Conservation (phyloP, 1,140 invertebrate species). For the Zeugodacus cucurbitae region DNA sequence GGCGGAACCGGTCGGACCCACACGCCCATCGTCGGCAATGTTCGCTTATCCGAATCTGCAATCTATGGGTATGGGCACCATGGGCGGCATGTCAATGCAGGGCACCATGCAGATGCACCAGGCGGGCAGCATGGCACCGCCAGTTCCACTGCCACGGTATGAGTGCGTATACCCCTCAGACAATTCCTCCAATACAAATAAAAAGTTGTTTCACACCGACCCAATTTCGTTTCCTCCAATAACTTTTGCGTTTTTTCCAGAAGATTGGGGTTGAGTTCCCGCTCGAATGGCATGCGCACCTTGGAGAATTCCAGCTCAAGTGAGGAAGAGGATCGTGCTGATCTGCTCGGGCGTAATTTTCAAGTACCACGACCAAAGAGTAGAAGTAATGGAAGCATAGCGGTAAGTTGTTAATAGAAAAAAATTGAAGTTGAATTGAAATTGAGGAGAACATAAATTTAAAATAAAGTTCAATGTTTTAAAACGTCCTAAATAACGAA, state of each 20-base stretch:
- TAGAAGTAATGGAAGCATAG: constrained; percentile 75
- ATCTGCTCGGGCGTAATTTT: constrained; percentile 74
- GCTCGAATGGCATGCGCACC: constrained; percentile 65
- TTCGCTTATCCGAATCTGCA: constrained; percentile 78
- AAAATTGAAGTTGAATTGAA: too few relatives aligned
- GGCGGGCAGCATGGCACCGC: constrained; percentile 69
- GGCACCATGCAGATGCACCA: constrained; percentile 68
- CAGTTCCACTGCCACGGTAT: constrained; percentile 77
- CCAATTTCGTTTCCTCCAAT: not conserved
- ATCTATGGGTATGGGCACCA: constrained; percentile 55
- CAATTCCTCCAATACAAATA: constrained; percentile 19
- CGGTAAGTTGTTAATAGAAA: constrained; percentile 67
- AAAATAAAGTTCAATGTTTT: too few relatives aligned
- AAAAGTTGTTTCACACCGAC: not conserved
- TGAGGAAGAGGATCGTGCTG: constrained; percentile 77
- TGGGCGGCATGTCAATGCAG: constrained; percentile 68
- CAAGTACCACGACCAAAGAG: constrained; percentile 84
- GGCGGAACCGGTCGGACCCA: constrained; percentile 75
- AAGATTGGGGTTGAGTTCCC: constrained; percentile 64
- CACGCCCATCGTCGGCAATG: constrained; percentile 83
- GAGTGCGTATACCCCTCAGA: constrained; percentile 42
- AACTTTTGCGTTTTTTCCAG: constrained; percentile 46
- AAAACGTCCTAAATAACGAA: too few relatives aligned
- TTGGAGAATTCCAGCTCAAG: constrained; percentile 74
- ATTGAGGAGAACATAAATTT: too few relatives aligned